Percentiles rank a stretch among this genome's conserved stretches.
These are phyloP conservation scores for Nesidiocoris tenuis DNA, from an alignment of 2,888 invertebrate genomes.

Conservation along the genomic window DNA sequence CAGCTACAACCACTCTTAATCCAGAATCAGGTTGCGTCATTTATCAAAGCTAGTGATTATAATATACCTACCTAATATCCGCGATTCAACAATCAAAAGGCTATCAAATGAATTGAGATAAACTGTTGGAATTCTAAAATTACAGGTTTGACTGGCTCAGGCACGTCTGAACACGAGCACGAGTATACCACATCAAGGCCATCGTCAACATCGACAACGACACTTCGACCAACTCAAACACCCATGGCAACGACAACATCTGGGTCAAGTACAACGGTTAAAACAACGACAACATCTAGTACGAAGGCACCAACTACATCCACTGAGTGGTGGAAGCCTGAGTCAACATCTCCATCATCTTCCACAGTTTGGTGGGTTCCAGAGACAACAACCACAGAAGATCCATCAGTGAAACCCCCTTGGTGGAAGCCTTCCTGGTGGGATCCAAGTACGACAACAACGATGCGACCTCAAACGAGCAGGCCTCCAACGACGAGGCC, in stretches of 20 bases:
- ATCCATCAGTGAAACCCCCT: conserved; percentile 43
- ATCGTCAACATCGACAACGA: conserved; percentile 45
- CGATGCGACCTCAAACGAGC: conserved; percentile 51
- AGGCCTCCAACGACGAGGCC: conserved; percentile 52
- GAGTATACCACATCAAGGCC: background rate
- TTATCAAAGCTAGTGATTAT: no score
- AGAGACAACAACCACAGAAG: conserved; percentile 41
- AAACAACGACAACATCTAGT: no score
- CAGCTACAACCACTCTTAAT: conserved; percentile 72
- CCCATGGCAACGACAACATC: no score
- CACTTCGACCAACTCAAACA: conserved; percentile 44
- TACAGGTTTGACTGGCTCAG: conserved; percentile 35
- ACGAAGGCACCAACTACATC: conserved; percentile 49
- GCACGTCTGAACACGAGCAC: conserved; percentile 48
- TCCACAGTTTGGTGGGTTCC: conserved; percentile 40
- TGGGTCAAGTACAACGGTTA: no score
- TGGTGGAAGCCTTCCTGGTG: conserved; percentile 50
- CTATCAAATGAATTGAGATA: no score
- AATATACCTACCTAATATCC: no score
- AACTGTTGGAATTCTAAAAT: no score
- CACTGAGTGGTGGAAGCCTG: conserved; percentile 46
- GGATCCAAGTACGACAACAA: conserved; percentile 47
- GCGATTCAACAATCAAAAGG: no score
- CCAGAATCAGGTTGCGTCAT: conserved; percentile 64
- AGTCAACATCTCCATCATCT: conserved; percentile 50